These are phyloP conservation scores for Autographa gamma DNA, from an alignment of 2,888 invertebrate genomes.

Conservation along the genomic window DNA sequence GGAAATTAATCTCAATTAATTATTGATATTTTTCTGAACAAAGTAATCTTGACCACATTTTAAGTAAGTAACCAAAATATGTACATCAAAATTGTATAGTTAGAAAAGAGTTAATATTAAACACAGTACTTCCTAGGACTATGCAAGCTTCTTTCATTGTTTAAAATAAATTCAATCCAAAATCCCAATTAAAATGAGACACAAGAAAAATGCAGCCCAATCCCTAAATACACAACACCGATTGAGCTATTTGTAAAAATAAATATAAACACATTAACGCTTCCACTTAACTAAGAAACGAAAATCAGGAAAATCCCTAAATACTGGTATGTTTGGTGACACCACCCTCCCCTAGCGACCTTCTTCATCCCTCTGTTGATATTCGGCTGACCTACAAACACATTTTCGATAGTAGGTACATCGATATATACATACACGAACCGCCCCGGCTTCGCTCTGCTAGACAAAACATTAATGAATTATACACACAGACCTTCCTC, in stretches of 20 bases:
- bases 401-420: constrained; percentile 68
- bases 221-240: constrained; percentile 6
- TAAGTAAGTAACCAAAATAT: too few relatives aligned
- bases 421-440: constrained; percentile 17
- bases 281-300: constrained; percentile 3
- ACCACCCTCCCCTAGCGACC: constrained; percentile 56
- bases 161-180: too few relatives aligned
- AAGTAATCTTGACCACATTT: too few relatives aligned
- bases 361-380: constrained; percentile 76
- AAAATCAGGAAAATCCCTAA: constrained; percentile 41
- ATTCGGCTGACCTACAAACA: constrained; percentile 86
- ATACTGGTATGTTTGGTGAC: constrained; percentile 46
- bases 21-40: too few relatives aligned
- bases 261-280: constrained; percentile 28
- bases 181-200: neutral
- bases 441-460: neutral
- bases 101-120: too few relatives aligned
- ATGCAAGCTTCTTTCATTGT: too few relatives aligned
- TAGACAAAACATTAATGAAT: too few relatives aligned
- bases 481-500: too few relatives aligned
- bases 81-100: too few relatives aligned
- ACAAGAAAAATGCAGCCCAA: neutral
- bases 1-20: too few relatives aligned
- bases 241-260: constrained; percentile 40
- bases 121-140: too few relatives aligned